Conservation (phyloP, 2,888 invertebrate genomes). For the Baronia brevicornis region DNA sequence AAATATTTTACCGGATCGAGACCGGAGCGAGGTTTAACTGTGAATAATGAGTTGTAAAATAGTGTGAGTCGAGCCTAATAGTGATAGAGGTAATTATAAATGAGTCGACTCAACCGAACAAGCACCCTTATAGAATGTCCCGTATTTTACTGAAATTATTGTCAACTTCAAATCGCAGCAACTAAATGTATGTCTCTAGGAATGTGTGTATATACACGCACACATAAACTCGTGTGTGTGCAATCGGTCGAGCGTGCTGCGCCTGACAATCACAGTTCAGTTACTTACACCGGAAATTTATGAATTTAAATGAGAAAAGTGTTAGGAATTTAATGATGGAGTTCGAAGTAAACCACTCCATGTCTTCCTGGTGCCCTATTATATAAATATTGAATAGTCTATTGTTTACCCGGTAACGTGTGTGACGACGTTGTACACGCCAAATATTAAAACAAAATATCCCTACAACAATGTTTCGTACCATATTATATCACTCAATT, state of each 20-base stretch:
- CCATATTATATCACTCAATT: too few relatives aligned
- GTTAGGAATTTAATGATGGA: conserved; percentile 70
- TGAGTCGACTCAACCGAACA: too few relatives aligned
- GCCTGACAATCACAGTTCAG: conserved; percentile 50
- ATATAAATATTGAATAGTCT: conserved; percentile 55
- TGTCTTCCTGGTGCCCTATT: conserved; percentile 48
- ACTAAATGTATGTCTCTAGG: conserved; percentile 37
- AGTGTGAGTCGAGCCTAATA: too few relatives aligned
- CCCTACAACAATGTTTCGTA: neutral
- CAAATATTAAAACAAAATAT: conserved; percentile 22
- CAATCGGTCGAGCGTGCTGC: conserved; percentile 63
- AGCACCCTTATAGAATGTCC: too few relatives aligned
- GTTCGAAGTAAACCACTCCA: conserved; percentile 46
- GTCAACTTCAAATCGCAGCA: conserved; percentile 1
- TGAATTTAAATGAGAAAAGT: conserved; percentile 74
- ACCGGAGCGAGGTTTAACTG: too few relatives aligned
- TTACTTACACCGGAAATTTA: conserved; percentile 74
- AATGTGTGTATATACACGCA: too few relatives aligned
- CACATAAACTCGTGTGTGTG: too few relatives aligned
- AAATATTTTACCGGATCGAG: too few relatives aligned
- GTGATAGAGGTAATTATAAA: too few relatives aligned
- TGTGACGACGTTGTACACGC: conserved; percentile 34
- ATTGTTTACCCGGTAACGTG: conserved; percentile 41
- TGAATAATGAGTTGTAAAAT: too few relatives aligned
- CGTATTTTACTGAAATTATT: too few relatives aligned